Conservation (phyloP, 2,888 invertebrate genomes). For the Drosophila stalkeri region DNA sequence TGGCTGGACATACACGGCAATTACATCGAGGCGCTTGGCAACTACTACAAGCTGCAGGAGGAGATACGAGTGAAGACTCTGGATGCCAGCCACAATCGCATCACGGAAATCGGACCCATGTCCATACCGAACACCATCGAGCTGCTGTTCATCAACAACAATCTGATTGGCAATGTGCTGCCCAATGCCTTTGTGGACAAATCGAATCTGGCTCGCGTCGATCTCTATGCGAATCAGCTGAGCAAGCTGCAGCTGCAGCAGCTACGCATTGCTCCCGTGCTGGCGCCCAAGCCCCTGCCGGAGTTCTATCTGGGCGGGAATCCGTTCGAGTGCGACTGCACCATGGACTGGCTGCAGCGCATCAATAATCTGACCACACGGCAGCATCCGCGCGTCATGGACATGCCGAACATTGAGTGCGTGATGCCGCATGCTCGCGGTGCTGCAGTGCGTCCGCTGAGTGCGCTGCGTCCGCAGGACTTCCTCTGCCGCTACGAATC, state of each 20-base stretch:
- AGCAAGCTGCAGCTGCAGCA: slow-evolving; percentile 93
- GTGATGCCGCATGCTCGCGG: slow-evolving; percentile 94
- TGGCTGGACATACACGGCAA: slow-evolving; percentile 97
- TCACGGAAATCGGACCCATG: slow-evolving; percentile 92
- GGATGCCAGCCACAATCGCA: slow-evolving; percentile 95
- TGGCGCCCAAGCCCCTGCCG: slow-evolving; percentile 89
- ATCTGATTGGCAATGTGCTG: slow-evolving; percentile 92
- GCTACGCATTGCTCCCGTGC: slow-evolving; percentile 90
- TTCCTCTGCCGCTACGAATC: slow-evolving; percentile 96
- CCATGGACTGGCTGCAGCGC: slow-evolving; percentile 97
- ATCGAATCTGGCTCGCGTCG: slow-evolving; percentile 93
- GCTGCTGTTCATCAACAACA: slow-evolving; percentile 94
- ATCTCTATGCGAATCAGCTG: slow-evolving; percentile 95
- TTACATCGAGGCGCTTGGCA: slow-evolving; percentile 93
- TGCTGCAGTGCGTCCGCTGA: slow-evolving; percentile 91
- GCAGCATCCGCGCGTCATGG: slow-evolving; percentile 95
- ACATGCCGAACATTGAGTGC: slow-evolving; percentile 95
- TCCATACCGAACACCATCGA: slow-evolving; percentile 95
- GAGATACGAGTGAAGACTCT: slow-evolving; percentile 94
- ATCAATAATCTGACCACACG: slow-evolving; percentile 94
- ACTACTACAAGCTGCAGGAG: slow-evolving; percentile 94
- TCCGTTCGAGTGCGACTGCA: slow-evolving; percentile 97
- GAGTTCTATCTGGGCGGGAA: slow-evolving; percentile 97
- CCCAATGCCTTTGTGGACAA: slow-evolving; percentile 95
- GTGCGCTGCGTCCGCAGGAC: slow-evolving; percentile 92